Percentiles rank a stretch among this genome's conserved stretches.
Conservation (phyloP, 2,888 invertebrate species). For the Galeruca laticollis region DNA sequence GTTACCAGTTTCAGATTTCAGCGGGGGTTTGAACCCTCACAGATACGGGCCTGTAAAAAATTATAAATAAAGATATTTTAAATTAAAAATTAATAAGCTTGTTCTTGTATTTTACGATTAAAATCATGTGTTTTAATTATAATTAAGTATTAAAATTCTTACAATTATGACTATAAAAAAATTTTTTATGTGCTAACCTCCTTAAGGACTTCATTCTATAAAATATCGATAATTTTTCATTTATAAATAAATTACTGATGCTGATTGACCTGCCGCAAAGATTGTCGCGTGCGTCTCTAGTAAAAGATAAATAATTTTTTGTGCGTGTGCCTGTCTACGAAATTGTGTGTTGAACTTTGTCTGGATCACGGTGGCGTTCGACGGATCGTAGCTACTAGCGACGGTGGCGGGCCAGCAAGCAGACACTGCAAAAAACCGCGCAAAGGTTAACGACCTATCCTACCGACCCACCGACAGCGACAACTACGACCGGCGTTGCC, state of each 20-base stretch:
- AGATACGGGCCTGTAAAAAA: no score
- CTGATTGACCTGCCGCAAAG: constrained; percentile 1
- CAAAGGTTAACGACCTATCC: constrained; percentile 45
- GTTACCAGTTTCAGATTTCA: no score
- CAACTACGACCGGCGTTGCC: constrained; percentile 36
- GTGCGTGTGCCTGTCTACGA: constrained; percentile 8
- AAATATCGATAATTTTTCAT: no score
- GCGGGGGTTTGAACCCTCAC: no score
- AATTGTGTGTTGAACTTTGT: constrained; percentile 50
- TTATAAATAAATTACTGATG: neutral
- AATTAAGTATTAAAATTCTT: no score
- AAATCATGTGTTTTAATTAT: no score
- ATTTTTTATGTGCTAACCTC: no score
- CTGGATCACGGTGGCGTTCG: constrained; percentile 42
- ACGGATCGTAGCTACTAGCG: neutral
- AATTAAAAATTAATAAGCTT: no score
- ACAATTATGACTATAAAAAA: no score
- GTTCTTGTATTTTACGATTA: no score
- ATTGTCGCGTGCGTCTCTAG: constrained; percentile 28
- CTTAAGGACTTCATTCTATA: no score
- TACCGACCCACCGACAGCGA: constrained; percentile 37
- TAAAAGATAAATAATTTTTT: constrained; percentile 5
- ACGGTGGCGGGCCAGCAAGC: constrained; percentile 43
- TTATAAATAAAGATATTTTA: no score
- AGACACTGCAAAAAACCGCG: constrained; percentile 54